Base-by-base conservation (phyloP, 2,888 invertebrate species). In the Drosophila diplacantha region DNA sequence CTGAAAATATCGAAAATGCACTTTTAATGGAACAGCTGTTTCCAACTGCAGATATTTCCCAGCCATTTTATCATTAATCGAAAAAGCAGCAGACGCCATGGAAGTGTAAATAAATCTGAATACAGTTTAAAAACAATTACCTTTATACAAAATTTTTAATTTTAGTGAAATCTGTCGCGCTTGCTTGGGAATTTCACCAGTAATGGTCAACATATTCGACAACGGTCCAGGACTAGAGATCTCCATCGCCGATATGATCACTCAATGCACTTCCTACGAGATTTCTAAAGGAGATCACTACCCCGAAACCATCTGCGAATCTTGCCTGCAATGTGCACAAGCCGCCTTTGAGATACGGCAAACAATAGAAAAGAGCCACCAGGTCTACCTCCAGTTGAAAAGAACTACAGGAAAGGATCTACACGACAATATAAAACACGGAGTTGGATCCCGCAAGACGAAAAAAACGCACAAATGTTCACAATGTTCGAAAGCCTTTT, bases 251-350 rank as follows among this genome's bases (percentile, higher is more conserved):
- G 12, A 37, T 18, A 37, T 37, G 37, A 37, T 37, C 6, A 5
- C 11, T 5, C 11, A 37, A 18, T 11, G 11, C 18, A 37, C 37
- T 18, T 11, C 11, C 1, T 37, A 11, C 18, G 37, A 12, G 18
- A 18, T 37, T 18, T 37, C 37, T 11, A 12, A 37, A 12, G 37
- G 12, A 18, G 37, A 37, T 18, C 6, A 5, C 18, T 37, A 37
- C 18, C 18, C 37, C 37, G 18, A 18, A 37, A 12, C 5, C 37
- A 37, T 37, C 18, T 37, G 37, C 37, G 37, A 34, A 8, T 34
- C 34, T n/a, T 34, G 34, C n/a, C 34, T 34, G 34, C 34, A 34
- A 34, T 34, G 34, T 34, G 34, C 34, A 34, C 7, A 34, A 34
- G n/a, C 34, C 34, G 34, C 34, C n/a, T 8, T 34, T 8, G 34